Percentiles rank a stretch among this genome's conserved stretches.
Evolutionary conservation across 2,797 vertebrate genomes (phyloP).

Genomic region (Lacerta bilineata): DNA sequence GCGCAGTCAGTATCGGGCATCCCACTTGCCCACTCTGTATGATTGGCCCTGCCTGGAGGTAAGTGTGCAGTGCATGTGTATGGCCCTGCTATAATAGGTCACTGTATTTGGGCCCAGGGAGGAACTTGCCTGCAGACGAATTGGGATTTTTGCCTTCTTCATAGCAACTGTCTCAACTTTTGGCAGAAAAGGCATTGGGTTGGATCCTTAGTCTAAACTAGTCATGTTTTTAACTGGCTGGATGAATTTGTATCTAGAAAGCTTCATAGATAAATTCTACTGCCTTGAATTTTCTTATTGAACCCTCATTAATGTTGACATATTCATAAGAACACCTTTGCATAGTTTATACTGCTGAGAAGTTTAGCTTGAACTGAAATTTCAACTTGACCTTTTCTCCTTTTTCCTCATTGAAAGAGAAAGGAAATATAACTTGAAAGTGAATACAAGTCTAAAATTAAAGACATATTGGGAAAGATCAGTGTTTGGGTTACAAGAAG

Average conservation of each 20-base stretch:
- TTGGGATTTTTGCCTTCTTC: too few species aligned
- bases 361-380: constrained; percentile 2
- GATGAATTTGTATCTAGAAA: neutral
- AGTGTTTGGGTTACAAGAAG: neutral
- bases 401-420: neutral
- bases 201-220: too few species aligned
- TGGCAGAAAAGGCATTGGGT: too few species aligned
- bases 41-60: too few species aligned
- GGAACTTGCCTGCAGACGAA: too few species aligned
- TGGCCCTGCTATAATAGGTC: too few species aligned
- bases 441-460: neutral
- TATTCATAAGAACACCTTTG: neutral
- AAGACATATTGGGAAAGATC: neutral
- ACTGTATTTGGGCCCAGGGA: too few species aligned
- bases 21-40: too few species aligned
- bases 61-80: too few species aligned
- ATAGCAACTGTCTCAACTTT: too few species aligned
- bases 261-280: neutral
- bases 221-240: neutral
- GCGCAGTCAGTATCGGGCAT: accelerated
- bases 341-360: neutral
- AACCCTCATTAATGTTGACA: neutral
- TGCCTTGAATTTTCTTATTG: neutral
- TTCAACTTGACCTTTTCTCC: constrained; percentile 5
- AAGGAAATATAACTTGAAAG: constrained; percentile 6